Base-by-base conservation (phyloP, 2,797 vertebrate species). In the Salmo trutta region DNA sequence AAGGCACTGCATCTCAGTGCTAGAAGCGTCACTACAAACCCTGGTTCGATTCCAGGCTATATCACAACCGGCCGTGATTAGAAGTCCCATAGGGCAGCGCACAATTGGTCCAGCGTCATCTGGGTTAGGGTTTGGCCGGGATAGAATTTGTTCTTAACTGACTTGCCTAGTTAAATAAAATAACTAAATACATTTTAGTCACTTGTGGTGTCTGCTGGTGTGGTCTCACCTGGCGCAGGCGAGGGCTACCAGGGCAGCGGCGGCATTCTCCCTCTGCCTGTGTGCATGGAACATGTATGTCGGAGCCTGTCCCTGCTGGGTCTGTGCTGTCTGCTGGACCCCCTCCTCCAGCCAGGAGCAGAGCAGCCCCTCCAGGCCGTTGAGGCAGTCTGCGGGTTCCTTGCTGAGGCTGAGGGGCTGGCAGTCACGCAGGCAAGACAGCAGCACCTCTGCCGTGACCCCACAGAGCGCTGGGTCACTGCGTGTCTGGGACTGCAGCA, bases 351-450 rank as follows among this genome's bases (percentile, higher is more conserved):
- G 89, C 98, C 98, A 99, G 82, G 98, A 98, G 93, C 98, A 99
- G 59, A 99, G 96, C 82, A 99, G 91, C 71, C 94, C 89, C 90
- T 99, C 98, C 75, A 99, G 95, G 12, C 98, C 98, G 19, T 97
- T 99, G 79, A 99, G 97, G 89, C 98, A 99, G 93, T 99, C 98
- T 0, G 96, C 93, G 0, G 98, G 98, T 81, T 99, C 98, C 94
- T 99, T 99, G 91, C 97, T 98, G 87, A 99, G 92, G 90, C 97
- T 99, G 91, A 99, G 93, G 0, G 98, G 98, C 94, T 99, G 98
- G 93, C 98, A 99, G 94, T 99, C 98, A 5, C 97, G 94, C 86
- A 99, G 96, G 93, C 98, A 99, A 74, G 95, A 93, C 81, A 99
- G 94, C 88, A 99, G 95, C 85, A 99, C 97, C 94, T 99, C 98